Percentiles rank a stretch among this genome's conserved stretches.
phyloP scores from a whole-genome alignment of 1,140 invertebrate genomes.

The Araneus ventricosus region DNA sequence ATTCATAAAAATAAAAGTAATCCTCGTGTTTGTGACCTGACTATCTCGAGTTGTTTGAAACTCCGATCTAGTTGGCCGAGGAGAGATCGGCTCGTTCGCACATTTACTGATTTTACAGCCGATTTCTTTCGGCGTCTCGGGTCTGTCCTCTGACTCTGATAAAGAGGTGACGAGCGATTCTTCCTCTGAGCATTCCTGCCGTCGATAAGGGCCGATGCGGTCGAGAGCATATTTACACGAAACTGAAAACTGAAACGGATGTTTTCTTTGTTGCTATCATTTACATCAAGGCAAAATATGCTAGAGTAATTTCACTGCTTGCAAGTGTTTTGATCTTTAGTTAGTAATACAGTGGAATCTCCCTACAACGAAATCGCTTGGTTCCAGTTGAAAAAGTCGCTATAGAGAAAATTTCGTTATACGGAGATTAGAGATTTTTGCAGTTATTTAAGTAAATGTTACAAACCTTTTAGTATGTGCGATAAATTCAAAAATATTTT shows the following conservation, averaged over 20 bases:
- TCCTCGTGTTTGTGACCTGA: background rate
- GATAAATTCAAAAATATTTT: too few species aligned
- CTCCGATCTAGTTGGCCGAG: background rate
- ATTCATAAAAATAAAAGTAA: background rate
- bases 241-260: background rate
- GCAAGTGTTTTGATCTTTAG: too few species aligned
- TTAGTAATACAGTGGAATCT: too few species aligned
- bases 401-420: too few species aligned
- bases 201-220: background rate
- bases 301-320: background rate
- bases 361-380: too few species aligned
- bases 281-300: background rate
- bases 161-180: background rate
- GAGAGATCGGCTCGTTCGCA: background rate
- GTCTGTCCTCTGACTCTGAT: background rate
- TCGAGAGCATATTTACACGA: background rate
- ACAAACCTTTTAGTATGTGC: too few species aligned
- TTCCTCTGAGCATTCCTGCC: background rate
- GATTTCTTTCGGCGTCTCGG: background rate
- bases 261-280: background rate
- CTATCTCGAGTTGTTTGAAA: background rate
- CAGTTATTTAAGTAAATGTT: too few species aligned
- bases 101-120: background rate
- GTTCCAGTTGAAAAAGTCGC: too few species aligned
- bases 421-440: too few species aligned